Evolutionary conservation across 2,113 vertebrate species (phyloP).

Genomic region (Halichoeres trimaculatus): DNA sequence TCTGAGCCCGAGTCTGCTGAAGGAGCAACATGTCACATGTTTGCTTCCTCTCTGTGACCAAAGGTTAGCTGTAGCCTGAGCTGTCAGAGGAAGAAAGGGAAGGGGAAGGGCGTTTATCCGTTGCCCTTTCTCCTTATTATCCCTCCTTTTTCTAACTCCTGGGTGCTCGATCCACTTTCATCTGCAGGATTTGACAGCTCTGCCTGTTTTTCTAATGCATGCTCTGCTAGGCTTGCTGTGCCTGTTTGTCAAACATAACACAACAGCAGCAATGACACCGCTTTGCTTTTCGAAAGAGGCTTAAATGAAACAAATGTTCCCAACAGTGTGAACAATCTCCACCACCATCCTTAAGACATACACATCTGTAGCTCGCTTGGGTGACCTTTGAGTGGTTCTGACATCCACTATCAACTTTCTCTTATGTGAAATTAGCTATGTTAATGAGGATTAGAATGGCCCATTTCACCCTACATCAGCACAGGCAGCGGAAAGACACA

Average conservation of each 20-base stretch:
- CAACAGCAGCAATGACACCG: background rate
- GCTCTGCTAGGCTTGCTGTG: slow-evolving; percentile 4
- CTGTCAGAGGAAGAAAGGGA: background rate
- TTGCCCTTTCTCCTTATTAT: slow-evolving; percentile 24
- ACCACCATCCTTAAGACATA: background rate
- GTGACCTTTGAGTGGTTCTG: slow-evolving; percentile 70
- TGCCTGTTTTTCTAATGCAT: background rate
- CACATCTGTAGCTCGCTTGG: slow-evolving; percentile 22
- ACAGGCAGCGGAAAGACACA: slow-evolving; percentile 60
- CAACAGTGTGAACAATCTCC: slow-evolving; percentile 9
- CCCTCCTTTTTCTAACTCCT: background rate
- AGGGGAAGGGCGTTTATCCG: background rate
- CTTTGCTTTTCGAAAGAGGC: background rate
- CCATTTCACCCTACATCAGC: slow-evolving; percentile 70
- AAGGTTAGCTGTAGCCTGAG: slow-evolving; percentile 42
- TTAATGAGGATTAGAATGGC: slow-evolving; percentile 75
- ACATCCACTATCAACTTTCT: slow-evolving; percentile 67
- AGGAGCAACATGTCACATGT: slow-evolving; percentile 43
- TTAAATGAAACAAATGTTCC: background rate
- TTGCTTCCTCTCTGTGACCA: slow-evolving; percentile 25
- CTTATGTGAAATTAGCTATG: slow-evolving; percentile 76
- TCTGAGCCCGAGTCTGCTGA: slow-evolving; percentile 21
- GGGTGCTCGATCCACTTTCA: background rate
- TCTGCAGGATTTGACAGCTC: slow-evolving; percentile 21
- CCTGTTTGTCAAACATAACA: background rate